Base-by-base conservation (phyloP, 2,113 vertebrate genomes). In the Psophia crepitans region DNA sequence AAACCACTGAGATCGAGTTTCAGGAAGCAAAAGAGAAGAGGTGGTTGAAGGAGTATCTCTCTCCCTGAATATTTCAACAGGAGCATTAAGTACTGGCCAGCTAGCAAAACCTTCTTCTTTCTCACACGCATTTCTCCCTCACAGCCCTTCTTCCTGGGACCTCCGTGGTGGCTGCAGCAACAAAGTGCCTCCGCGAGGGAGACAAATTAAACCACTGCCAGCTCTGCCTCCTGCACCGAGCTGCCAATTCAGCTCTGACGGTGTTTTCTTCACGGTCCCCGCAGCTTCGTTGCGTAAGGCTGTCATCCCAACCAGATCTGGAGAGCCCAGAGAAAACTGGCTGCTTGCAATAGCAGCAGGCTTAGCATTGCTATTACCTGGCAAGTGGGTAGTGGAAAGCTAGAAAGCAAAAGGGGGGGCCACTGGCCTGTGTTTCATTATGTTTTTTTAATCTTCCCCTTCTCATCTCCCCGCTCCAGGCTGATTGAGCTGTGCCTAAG, bases 61-160 rank as follows among this genome's bases (percentile, higher is more conserved):
- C 65, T 28, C 63, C 46, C 41, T 90, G 28, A 86, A 51, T 84
- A 83, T 95, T 94, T 94, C 44, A 90, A 20, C 37, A 86, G 58
- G 49, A 93, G 6, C 44, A 53, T 69, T 65, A 56, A 49, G 48
- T 60, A 57, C 46, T 49, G 57, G 37, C 78, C 66, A 80, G 70
- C 28, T 61, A 80, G 33, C 37, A 73, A 73, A 91, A 37, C n/a
- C 39, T 61, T 41, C 8, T 24, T 48, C 41, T 84, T 82, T 76
- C 51, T 82, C 39, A 39, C 10, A 16, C 1, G 11, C 19, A 6
- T n/a, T 69, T n/a, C 27, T 84, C 19, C 60, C 33, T 81, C 33
- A 9, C 4, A 20, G 22, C 30, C n/a, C 20, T 49, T 39, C 37
- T 93, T 76, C 66, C 75, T 61, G 57, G 48, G 33, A 33, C 49